Percentiles rank a stretch among this genome's conserved stretches.
These are phyloP conservation scores for Pollachius pollachius DNA, from an alignment of 2,113 vertebrate genomes.

Conservation along the genomic window DNA sequence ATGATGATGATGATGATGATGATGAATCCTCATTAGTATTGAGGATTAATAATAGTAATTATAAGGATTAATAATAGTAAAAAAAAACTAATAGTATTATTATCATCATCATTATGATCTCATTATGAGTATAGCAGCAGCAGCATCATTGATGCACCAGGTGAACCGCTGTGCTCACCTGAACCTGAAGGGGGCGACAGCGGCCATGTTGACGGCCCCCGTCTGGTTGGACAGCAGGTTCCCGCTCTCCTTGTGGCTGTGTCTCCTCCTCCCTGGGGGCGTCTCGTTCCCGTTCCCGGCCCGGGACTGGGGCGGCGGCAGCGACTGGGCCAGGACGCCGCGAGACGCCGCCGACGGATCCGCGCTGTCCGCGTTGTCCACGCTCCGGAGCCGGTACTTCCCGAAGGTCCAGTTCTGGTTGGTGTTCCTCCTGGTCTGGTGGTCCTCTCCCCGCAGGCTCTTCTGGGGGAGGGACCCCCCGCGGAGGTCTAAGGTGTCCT, in stretches of 20 bases:
- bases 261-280: slow-evolving; percentile 9
- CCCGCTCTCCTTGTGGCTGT: slow-evolving; percentile 27
- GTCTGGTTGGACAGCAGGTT: slow-evolving; percentile 45
- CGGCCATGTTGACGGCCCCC: slow-evolving; percentile 61
- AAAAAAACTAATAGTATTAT: too few species aligned
- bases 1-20: too few species aligned
- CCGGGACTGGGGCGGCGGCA: slow-evolving; percentile 24
- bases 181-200: slow-evolving; percentile 74
- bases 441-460: slow-evolving; percentile 45
- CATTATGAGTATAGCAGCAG: too few species aligned
- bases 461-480: slow-evolving; percentile 47
- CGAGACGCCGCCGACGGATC: slow-evolving; percentile 15
- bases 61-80: too few species aligned
- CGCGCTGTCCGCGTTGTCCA: slow-evolving; percentile 52
- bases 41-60: too few species aligned
- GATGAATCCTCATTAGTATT: too few species aligned
- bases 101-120: too few species aligned
- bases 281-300: slow-evolving; percentile 63
- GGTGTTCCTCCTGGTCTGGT: slow-evolving; percentile 45
- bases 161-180: slow-evolving; percentile 64
- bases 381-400: slow-evolving; percentile 47
- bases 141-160: not conserved
- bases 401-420: slow-evolving; percentile 74
- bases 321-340: slow-evolving; percentile 5
- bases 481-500: slow-evolving; percentile 64